Conservation (phyloP, 2,113 vertebrate genomes). For the Dryoscopus gambensis region DNA sequence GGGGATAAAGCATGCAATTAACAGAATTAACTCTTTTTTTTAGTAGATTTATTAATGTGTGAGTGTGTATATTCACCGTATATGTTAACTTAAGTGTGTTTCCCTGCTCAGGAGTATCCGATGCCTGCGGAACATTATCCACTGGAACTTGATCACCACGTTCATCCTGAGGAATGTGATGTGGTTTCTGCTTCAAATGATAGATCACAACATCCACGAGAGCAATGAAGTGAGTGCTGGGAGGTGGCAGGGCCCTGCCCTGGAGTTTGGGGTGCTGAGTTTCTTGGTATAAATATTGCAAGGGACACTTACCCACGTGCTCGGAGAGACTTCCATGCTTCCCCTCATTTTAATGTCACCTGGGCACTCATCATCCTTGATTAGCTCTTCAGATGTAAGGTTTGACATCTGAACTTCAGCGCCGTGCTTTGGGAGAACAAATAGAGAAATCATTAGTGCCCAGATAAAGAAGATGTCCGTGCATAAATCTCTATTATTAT, state of each 20-base stretch:
- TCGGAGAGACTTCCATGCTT: not conserved
- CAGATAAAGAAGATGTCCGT: not conserved
- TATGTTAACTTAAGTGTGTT: not conserved
- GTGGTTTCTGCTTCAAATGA: conserved; percentile 96
- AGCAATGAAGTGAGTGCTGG: conserved; percentile 85
- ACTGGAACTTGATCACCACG: conserved; percentile 97
- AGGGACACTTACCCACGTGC: not conserved
- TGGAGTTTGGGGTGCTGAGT: not conserved
- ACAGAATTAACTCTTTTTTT: not conserved
- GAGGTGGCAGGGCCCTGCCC: not conserved
- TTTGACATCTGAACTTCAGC: not conserved
- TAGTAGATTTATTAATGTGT: not conserved
- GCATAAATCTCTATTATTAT: not conserved
- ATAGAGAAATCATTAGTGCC: not conserved
- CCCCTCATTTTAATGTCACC: not conserved
- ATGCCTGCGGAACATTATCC: conserved; percentile 95
- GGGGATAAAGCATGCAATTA: not conserved
- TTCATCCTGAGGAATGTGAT: conserved; percentile 93
- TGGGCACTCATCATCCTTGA: not conserved
- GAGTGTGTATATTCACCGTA: not conserved
- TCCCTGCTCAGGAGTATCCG: conserved; percentile 85
- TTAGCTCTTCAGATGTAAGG: not conserved
- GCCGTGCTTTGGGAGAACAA: not conserved
- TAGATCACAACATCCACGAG: conserved; percentile 93
- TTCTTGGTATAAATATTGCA: not conserved